A percentile compares a stretch with the other conserved stretches of the same genome.
Evolutionary conservation across 2,797 vertebrate genomes (phyloP).

Genomic region (Pseudochirops cupreus): DNA sequence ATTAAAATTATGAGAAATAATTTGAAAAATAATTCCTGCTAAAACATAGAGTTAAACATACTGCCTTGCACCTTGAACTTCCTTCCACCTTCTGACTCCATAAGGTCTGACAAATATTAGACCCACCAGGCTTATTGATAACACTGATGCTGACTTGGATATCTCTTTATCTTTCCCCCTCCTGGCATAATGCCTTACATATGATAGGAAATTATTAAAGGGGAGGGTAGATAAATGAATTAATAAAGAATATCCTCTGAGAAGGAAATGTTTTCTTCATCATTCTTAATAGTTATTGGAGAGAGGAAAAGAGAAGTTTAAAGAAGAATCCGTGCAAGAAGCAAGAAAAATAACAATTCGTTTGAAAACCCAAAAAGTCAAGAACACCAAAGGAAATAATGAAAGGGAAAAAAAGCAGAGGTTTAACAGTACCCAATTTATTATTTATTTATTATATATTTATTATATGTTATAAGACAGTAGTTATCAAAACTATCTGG

Average conservation of each 20-base stretch:
- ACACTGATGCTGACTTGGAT: neutral
- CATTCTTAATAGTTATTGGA: neutral
- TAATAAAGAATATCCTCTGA: neutral
- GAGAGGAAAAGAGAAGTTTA: neutral
- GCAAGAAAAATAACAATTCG: neutral
- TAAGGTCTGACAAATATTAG: neutral
- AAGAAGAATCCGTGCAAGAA: neutral
- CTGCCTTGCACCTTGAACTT: neutral
- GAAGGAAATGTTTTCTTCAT: slow-evolving; percentile 6
- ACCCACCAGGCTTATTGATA: neutral
- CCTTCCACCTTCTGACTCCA: neutral
- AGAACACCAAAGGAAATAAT: neutral
- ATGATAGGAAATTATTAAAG: neutral
- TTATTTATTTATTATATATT: too few species aligned
- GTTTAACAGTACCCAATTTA: neutral
- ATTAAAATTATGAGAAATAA: neutral
- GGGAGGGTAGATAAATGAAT: neutral
- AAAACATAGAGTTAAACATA: neutral
- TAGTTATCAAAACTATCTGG: neutral
- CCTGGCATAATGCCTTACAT: neutral
- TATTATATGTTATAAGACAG: neutral
- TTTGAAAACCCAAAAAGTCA: neutral
- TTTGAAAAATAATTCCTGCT: neutral
- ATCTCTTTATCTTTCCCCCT: neutral
- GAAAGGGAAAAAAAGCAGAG: neutral